phyloP scores from a whole-genome alignment of 2,797 vertebrate species.

The Eptatretus atami region DNA sequence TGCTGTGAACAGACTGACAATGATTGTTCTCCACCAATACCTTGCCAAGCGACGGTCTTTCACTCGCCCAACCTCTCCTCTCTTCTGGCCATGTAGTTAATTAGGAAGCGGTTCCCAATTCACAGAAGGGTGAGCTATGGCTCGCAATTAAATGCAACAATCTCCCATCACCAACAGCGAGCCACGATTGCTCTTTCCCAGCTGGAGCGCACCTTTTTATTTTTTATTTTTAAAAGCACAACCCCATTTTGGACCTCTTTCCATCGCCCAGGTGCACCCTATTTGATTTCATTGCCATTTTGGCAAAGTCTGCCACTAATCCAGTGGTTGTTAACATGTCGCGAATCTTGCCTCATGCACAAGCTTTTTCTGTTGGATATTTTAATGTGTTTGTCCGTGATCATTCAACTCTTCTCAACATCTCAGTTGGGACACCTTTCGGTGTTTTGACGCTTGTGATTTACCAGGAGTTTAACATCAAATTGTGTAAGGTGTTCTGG shows the following conservation, averaged over 20 bases:
- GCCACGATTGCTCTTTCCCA: constrained; percentile 2
- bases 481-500: too few relatives aligned
- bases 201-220: not conserved
- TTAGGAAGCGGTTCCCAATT: constrained; percentile 3
- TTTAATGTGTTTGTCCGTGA: too few relatives aligned
- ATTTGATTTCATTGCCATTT: not conserved
- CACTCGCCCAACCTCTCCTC: not conserved
- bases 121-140: not conserved
- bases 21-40: too few relatives aligned
- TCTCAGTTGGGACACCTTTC: too few relatives aligned
- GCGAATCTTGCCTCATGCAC: too few relatives aligned
- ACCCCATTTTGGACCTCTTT: constrained; percentile 1
- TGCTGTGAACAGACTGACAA: constrained; percentile 2
- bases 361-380: too few relatives aligned
- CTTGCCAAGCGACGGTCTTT: too few relatives aligned
- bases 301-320: too few relatives aligned
- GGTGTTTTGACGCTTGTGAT: too few relatives aligned
- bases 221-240: not conserved
- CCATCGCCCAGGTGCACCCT: constrained; percentile 4
- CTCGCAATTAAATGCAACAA: constrained; percentile 4
- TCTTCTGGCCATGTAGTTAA: not conserved
- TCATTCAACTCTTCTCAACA: too few relatives aligned
- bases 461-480: too few relatives aligned
- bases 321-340: too few relatives aligned
- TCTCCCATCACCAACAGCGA: not conserved